Evolutionary conservation across 2,888 invertebrate species (phyloP).

Genomic region (Andrena flavipes): DNA sequence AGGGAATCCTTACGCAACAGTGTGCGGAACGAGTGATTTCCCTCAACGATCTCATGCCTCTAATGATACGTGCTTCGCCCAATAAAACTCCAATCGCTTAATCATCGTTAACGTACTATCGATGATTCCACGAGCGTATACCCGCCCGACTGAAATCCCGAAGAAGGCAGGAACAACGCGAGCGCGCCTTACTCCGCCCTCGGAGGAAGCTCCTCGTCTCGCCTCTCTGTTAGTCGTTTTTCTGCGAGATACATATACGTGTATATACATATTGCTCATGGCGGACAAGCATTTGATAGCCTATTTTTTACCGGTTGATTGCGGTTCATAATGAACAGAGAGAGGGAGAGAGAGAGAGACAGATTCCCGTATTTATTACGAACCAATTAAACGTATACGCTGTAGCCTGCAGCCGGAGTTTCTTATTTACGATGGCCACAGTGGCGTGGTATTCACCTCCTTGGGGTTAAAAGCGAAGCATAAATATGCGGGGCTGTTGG

Average conservation of each 20-base stretch:
- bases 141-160: neutral
- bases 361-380: conserved; percentile 27
- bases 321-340: neutral
- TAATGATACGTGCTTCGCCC: conserved; percentile 31
- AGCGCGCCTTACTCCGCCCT: conserved; percentile 6
- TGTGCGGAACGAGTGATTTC: conserved; percentile 39
- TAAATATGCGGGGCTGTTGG: neutral
- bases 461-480: conserved; percentile 15
- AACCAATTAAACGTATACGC: conserved; percentile 33
- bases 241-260: neutral
- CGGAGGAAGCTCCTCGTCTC: neutral
- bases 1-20: conserved; percentile 42
- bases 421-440: conserved; percentile 32
- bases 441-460: neutral
- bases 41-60: conserved; percentile 1
- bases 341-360: neutral
- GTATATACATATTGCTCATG: conserved; percentile 13
- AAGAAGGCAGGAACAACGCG: neutral
- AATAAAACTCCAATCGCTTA: conserved; percentile 44
- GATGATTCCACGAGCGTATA: conserved; percentile 22
- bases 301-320: conserved; percentile 17
- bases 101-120: conserved; percentile 41
- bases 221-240: neutral
- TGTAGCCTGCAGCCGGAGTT: conserved; percentile 2
- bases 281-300: conserved; percentile 7